These are phyloP conservation scores for Boulengeromyrus knoepffleri DNA, from an alignment of 2,113 vertebrate genomes.

Conservation along the genomic window DNA sequence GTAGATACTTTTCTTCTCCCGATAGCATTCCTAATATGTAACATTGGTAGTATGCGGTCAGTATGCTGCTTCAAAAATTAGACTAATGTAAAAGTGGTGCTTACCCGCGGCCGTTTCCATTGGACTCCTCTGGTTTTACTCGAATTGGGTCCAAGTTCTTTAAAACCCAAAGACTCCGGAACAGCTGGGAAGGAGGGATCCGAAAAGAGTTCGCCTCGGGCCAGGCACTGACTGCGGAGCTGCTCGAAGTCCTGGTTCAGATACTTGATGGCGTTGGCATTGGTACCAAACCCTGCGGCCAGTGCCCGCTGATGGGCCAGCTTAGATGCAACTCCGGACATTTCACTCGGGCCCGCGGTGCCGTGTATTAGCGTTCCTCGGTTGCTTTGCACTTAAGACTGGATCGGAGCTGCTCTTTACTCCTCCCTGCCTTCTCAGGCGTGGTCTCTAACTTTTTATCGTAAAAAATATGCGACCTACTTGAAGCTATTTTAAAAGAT, in stretches of 20 bases:
- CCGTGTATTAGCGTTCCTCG: not conserved
- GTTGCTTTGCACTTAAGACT: not conserved
- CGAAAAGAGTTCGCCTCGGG: conserved; percentile 63
- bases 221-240: conserved; percentile 63
- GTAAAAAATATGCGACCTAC: not conserved
- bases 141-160: conserved; percentile 70
- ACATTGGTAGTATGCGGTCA: not conserved
- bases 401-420: not conserved
- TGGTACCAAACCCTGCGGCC: conserved; percentile 56
- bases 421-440: conserved; percentile 9
- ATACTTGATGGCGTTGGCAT: conserved; percentile 62
- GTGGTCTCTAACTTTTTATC: not conserved
- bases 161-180: conserved; percentile 68
- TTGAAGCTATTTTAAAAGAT: not conserved
- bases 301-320: conserved; percentile 26
- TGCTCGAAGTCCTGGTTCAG: conserved; percentile 69
- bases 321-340: conserved; percentile 37
- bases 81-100: not conserved
- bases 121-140: conserved; percentile 61
- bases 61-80: not conserved
- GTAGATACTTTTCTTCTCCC: not conserved
- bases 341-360: not conserved
- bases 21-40: not conserved
- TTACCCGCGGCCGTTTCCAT: conserved; percentile 76
- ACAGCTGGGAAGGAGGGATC: conserved; percentile 72